phyloP scores from a whole-genome alignment of 2,888 invertebrate genomes.

The Dioctria rufipes region DNA sequence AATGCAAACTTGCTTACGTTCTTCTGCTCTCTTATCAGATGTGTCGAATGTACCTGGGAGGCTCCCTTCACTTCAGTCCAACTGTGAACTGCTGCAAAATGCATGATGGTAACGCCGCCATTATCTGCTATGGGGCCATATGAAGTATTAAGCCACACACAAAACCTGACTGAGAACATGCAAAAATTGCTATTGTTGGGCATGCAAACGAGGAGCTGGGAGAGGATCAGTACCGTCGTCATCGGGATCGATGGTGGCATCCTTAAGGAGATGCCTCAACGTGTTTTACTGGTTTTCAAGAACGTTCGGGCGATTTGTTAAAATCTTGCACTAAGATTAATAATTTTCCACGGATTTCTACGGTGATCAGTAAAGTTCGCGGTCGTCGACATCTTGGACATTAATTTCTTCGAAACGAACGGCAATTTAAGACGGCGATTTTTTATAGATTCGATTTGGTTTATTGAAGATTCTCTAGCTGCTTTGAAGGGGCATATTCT shows the following conservation, averaged over 20 bases:
- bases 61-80: constrained; percentile 5
- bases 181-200: constrained; percentile 38
- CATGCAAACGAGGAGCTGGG: constrained; percentile 36
- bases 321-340: constrained; percentile 34
- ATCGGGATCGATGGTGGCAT: constrained; percentile 23
- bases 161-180: constrained; percentile 16
- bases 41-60: constrained; percentile 22
- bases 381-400: constrained; percentile 42
- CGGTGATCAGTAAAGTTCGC: constrained; percentile 29
- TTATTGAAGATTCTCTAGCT: constrained; percentile 21
- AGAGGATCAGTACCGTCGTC: constrained; percentile 27
- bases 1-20: neutral
- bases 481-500: neutral
- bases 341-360: constrained; percentile 46
- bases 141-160: constrained; percentile 23
- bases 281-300: constrained; percentile 48
- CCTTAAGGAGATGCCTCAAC: constrained; percentile 41
- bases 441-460: constrained; percentile 37
- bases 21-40: constrained; percentile 24
- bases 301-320: constrained; percentile 29
- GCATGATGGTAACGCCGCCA: constrained; percentile 1
- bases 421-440: constrained; percentile 26
- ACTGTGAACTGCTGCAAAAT: constrained; percentile 17
- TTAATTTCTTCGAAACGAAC: constrained; percentile 18
- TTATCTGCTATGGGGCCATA: constrained; percentile 11